Base-by-base conservation (phyloP, 37 sponge, comb jelly and placozoan species). In the Aphrocallistes beatrix region DNA sequence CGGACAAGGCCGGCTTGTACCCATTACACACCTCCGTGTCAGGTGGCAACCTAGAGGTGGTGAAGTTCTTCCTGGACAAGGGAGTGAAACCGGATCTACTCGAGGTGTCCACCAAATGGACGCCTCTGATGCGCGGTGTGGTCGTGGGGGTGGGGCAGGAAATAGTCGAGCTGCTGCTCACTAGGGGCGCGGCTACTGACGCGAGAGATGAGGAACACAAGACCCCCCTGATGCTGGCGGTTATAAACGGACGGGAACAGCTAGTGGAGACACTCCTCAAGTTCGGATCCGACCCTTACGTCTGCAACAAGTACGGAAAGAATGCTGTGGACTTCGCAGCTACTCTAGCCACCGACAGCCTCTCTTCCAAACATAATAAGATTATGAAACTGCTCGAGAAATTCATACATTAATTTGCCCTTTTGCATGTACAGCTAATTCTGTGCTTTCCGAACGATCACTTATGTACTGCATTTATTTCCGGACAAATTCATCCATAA, bases 251-350 rank as follows among this genome's bases (percentile, higher is more conserved):
- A 13, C 25, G 75, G 3, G 75, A 60, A 30, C 28, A 60, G 34
- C 25, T 60, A 13, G 75, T 60, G 34, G 75, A 13, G 75, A 19
- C n/a, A 6, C 75, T 60, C 6, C 75, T 60, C 17, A 60, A 60
- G 17, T 13, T 19, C n/a, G 75, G 75, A 60, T 60, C 75, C 3
- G 75, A 60, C 75, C 75, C 75, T 3, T 30, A 19, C 3, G 28
- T 60, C 25, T 25, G 75, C 75, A 60, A 60, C 75, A 60, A 60
- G 75, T 60, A 60, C 75, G n/a, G 75, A 19, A 60, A 60, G 34
- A 60, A 60, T 60, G 75, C 75, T 60, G 75, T 60, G 75, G 75
- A 60, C n/a, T 60, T 60, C 75, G 75, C 75, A 28, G n/a, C 3
- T 25, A 60, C 75, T 3, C 75, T 60, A 21, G 10, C 75, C 10